These are phyloP conservation scores for Falcunculus frontatus DNA, from an alignment of 2,113 vertebrate genomes.

Conservation along the genomic window DNA sequence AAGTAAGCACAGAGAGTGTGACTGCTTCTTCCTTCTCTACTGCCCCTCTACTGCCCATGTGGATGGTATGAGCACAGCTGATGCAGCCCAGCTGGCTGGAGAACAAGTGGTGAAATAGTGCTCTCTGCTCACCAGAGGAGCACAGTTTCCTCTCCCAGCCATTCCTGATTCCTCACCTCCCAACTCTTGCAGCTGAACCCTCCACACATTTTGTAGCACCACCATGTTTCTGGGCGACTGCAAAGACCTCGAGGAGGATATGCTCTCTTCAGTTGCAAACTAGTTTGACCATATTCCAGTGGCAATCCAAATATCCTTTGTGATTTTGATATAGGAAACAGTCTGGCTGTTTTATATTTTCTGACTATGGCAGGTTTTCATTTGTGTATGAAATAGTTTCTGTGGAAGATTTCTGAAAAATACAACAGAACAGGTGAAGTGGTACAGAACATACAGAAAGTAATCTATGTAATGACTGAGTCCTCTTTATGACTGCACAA, in stretches of 20 bases:
- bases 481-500: background rate
- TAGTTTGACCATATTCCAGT: background rate
- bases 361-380: background rate
- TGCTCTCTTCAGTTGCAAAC: background rate
- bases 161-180: background rate
- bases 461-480: background rate
- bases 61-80: accelerated
- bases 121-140: background rate
- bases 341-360: background rate
- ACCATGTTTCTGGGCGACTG: background rate
- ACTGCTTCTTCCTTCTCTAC: background rate
- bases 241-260: background rate
- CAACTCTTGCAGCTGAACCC: accelerated
- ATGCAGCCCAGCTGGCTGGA: background rate
- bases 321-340: background rate
- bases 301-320: background rate
- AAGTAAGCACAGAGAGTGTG: background rate
- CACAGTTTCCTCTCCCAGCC: background rate
- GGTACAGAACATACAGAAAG: background rate
- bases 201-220: accelerated
- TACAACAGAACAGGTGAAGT: background rate
- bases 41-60: background rate
- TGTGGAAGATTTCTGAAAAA: background rate
- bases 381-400: background rate
- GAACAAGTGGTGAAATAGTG: background rate